Base-by-base conservation (phyloP, 2,888 invertebrate species). In the Dicyrtoma fusca region DNA sequence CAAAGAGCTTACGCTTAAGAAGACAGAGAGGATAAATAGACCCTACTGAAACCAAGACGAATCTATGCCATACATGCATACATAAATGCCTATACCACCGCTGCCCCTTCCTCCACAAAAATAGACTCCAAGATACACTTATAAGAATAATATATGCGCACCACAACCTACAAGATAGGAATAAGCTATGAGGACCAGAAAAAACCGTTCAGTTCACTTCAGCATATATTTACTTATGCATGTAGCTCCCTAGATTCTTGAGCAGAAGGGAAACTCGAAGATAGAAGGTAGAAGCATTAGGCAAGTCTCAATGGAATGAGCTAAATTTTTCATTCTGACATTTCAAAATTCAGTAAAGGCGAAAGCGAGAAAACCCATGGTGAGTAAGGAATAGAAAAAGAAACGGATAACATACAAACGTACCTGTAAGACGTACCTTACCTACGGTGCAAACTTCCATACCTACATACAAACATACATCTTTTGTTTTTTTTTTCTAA, bases 251-350 rank as follows among this genome's bases (percentile, higher is more conserved):
- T n/a, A n/a, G 34, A 34, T 34, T 34, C 34, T 34, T 34, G 34
- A 34, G 34, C 13, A 63, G 6, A 21, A 64, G 11, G 47, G 26
- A 34, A 8, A 34, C n/a, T 34, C 3, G 34, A 8, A 34, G 34
- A 8, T 34, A 34, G 34, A 34, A 34, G 49, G 49, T 14, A 21
- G 49, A 63, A 45, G 44, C 49, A 63, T 34, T 55, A 25, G 55
- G 53, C 55, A 21, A 55, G 66, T 75, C 70, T 72, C 73, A 63
- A 72, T 66, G 69, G 66, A 75, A 69, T 69, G 61, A 47, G 57
- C 69, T 69, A 69, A 73, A 75, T 75, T 73, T 75, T 74, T 75
- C 75, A 75, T 75, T 59, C 44, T 74, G 74, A 71, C 74, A 74
- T 74, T 51, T 74, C 25, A 71, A 74, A 73, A 64, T 72, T 59